Percentiles rank a stretch among this genome's conserved stretches.
These are phyloP conservation scores for Drosophila lacicola DNA, from an alignment of 2,888 invertebrate species.

Conservation along the genomic window DNA sequence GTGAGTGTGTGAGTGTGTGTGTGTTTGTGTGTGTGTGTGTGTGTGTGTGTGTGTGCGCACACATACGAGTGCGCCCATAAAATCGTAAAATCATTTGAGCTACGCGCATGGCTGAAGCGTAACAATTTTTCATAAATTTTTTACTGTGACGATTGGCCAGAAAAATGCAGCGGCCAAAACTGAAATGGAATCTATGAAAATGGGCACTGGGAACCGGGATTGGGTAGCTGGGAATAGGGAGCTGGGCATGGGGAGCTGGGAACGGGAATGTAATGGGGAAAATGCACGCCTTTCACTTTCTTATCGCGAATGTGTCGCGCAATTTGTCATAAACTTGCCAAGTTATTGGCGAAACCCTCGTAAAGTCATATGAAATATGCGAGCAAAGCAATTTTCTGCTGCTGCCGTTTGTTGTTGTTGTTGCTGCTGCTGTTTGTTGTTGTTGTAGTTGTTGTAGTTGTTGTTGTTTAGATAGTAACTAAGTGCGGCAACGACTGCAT, in stretches of 20 bases:
- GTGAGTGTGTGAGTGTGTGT: not conserved
- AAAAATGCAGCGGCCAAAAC: slow-evolving; percentile 23
- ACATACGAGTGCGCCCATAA: too few relatives aligned
- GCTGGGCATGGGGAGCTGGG: not conserved
- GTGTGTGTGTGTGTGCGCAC: too few relatives aligned
- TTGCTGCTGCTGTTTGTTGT: slow-evolving; percentile 26
- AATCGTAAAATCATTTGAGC: slow-evolving; percentile 55
- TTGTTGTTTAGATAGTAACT: slow-evolving; percentile 72
- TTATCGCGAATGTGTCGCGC: slow-evolving; percentile 68
- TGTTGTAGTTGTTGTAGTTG: slow-evolving; percentile 30
- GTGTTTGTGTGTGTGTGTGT: not conserved
- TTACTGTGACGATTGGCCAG: slow-evolving; percentile 38
- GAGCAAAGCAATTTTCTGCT: slow-evolving; percentile 27
- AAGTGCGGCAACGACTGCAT: slow-evolving; percentile 67
- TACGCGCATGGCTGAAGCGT: slow-evolving; percentile 30
- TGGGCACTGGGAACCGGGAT: not conserved
- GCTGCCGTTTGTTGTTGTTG: slow-evolving; percentile 21
- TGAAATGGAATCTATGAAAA: not conserved
- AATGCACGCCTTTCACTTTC: slow-evolving; percentile 66
- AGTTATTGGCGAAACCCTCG: slow-evolving; percentile 75
- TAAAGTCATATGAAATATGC: slow-evolving; percentile 80
- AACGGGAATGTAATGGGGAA: slow-evolving; percentile 10
- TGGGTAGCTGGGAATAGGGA: not conserved
- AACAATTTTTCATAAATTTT: slow-evolving; percentile 38
- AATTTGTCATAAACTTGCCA: slow-evolving; percentile 82